phyloP scores from a whole-genome alignment of 2,888 invertebrate genomes.

The Apodemia hepburni region DNA sequence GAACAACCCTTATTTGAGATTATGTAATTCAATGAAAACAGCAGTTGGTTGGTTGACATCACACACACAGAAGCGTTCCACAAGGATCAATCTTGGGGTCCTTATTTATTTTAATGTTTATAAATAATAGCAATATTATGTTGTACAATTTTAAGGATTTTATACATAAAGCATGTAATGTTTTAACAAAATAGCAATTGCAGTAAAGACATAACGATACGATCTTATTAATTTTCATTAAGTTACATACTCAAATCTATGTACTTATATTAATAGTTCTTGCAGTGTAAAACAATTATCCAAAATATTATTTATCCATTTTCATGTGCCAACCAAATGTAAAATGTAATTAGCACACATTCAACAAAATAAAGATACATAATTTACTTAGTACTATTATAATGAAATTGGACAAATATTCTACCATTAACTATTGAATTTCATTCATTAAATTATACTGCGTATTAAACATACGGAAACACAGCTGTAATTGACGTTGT shows the following conservation, averaged over 20 bases:
- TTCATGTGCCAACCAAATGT: not conserved
- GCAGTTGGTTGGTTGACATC: not conserved
- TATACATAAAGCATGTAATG: no score
- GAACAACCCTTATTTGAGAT: not conserved
- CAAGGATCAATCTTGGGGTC: not conserved
- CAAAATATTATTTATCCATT: not conserved
- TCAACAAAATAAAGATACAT: not conserved
- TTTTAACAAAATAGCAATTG: not conserved
- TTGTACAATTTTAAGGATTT: no score
- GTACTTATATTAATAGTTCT: not conserved
- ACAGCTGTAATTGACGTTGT: not conserved
- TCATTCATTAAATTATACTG: not conserved
- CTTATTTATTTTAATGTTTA: not conserved
- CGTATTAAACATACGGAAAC: not conserved
- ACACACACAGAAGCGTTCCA: not conserved
- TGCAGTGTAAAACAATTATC: not conserved
- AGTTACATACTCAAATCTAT: not conserved
- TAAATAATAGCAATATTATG: no score
- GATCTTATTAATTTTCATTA: not conserved
- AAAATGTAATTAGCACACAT: not conserved
- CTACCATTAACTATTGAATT: not conserved
- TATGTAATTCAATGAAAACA: conserved; percentile 1
- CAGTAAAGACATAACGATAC: not conserved
- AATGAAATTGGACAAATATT: not conserved
- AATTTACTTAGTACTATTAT: not conserved